Conservation (phyloP, 2,888 invertebrate species). For the Laothoe populi region DNA sequence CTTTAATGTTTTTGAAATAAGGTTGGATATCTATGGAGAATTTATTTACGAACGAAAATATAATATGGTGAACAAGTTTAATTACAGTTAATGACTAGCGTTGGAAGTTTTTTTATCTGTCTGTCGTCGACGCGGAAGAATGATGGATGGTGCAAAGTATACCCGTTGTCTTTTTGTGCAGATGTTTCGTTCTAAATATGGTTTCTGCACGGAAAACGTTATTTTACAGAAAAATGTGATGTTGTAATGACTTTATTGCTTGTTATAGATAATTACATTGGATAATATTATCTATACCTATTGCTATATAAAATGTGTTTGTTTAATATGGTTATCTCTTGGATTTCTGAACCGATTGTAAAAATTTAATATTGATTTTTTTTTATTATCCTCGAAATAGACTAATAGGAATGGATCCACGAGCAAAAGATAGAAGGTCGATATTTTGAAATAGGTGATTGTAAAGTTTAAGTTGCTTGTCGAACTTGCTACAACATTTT, state of each 20-base stretch:
- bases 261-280: constrained; percentile 1
- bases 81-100: constrained; percentile 32
- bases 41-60: constrained; percentile 6
- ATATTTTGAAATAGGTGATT: too few species aligned
- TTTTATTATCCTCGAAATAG: too few species aligned
- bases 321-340: too few species aligned
- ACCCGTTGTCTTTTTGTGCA: constrained; percentile 34
- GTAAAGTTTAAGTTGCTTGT: too few species aligned
- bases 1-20: constrained; percentile 18
- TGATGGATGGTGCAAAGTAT: constrained; percentile 37
- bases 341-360: too few species aligned
- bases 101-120: constrained; percentile 35
- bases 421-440: too few species aligned
- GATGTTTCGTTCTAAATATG: constrained; percentile 37
- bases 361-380: too few species aligned
- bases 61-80: constrained; percentile 23
- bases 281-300: too few species aligned
- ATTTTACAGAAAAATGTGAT: constrained; percentile 16
- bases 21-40: constrained; percentile 15
- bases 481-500: too few species aligned
- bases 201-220: constrained; percentile 29
- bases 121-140: constrained; percentile 45
- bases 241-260: constrained; percentile 17
- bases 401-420: too few species aligned
- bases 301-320: too few species aligned